Conservation (phyloP, 2,113 vertebrate species). For the Aptenodytes forsteri region DNA sequence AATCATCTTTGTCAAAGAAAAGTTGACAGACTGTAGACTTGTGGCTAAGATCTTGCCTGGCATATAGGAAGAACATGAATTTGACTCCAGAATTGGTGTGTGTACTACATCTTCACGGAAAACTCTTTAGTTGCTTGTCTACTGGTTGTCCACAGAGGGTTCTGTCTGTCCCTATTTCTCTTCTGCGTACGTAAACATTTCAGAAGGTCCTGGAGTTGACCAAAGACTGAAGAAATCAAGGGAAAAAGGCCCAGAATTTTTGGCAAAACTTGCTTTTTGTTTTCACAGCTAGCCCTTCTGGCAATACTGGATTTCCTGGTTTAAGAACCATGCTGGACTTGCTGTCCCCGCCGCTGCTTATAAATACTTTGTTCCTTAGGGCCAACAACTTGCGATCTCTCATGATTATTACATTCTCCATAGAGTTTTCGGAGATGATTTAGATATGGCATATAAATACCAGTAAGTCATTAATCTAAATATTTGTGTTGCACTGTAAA, state of each 20-base stretch:
- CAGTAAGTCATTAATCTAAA: not conserved
- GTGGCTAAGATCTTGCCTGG: not conserved
- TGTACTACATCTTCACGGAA: not conserved
- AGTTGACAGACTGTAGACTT: not conserved
- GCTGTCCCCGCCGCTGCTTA: not conserved
- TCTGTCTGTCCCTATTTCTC: not conserved
- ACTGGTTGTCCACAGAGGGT: not conserved
- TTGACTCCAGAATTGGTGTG: not conserved
- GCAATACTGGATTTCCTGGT: not conserved
- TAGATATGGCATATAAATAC: not conserved
- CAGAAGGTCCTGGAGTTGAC: not conserved
- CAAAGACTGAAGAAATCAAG: not conserved
- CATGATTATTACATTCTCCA: accelerated
- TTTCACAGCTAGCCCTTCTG: not conserved
- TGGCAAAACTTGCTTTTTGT: not conserved
- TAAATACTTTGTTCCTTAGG: not conserved
- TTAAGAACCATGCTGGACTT: not conserved
- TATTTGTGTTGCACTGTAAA: not conserved
- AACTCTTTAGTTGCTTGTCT: not conserved
- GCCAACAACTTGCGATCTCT: not conserved
- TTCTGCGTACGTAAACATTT: not conserved
- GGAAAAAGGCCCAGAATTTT: not conserved
- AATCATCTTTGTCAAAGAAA: not conserved
- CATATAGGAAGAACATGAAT: not conserved
- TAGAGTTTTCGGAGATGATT: not conserved